Conservation (phyloP, 2,797 vertebrate genomes). For the Catostomus latipinnis region DNA sequence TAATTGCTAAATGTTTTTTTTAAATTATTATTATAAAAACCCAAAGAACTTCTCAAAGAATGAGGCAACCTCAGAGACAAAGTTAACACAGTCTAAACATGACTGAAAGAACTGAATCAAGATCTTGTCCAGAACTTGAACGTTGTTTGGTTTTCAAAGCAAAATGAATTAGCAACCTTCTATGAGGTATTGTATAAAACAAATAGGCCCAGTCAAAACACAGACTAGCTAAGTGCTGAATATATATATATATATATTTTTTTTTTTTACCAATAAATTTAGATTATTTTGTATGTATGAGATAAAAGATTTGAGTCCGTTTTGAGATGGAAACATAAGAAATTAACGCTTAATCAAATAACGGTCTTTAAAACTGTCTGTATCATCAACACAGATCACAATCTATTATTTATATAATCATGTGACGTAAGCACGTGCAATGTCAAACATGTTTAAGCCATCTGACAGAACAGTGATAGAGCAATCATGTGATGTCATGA, state of each 20-base stretch:
- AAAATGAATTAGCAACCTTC: not conserved
- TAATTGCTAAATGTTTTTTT: too few relatives aligned
- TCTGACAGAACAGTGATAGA: slow-evolving; percentile 28
- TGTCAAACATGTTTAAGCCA: slow-evolving; percentile 7
- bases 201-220: slow-evolving; percentile 4
- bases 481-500: slow-evolving; percentile 42
- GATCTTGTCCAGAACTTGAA: not conserved
- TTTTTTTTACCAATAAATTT: not conserved
- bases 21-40: not conserved
- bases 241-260: not conserved
- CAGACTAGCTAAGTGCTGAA: not conserved
- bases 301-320: too few relatives aligned
- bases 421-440: not conserved
- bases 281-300: not conserved
- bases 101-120: slow-evolving; percentile 6
- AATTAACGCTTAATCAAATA: too few relatives aligned
- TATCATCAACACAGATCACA: not conserved
- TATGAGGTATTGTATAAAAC: not conserved
- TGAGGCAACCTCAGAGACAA: not conserved
- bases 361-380: not conserved
- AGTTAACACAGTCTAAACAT: not conserved
- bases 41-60: not conserved
- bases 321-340: too few relatives aligned
- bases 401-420: not conserved
- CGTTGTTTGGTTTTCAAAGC: slow-evolving; percentile 3